phyloP scores from a whole-genome alignment of 2,113 vertebrate genomes.

The Taurulus bubalis region DNA sequence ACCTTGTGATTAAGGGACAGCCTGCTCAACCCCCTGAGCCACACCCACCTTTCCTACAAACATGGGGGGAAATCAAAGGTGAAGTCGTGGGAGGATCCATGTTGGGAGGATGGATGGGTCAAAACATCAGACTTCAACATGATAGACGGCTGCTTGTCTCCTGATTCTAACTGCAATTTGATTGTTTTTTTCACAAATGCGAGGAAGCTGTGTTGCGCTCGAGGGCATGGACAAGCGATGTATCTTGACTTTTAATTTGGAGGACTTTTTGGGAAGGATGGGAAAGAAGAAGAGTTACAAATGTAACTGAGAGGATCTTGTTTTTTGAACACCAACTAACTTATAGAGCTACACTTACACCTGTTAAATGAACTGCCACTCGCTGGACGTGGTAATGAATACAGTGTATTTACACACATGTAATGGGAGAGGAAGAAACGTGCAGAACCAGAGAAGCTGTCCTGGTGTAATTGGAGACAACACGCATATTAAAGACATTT shows the following conservation, averaged over 20 bases:
- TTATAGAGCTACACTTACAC: neutral
- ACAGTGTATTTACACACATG: neutral
- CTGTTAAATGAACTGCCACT: neutral
- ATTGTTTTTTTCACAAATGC: no score
- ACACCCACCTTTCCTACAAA: neutral
- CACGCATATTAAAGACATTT: constrained; percentile 8
- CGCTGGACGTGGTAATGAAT: neutral
- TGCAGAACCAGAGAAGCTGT: constrained; percentile 1
- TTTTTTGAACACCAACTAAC: neutral
- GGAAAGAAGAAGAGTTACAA: neutral
- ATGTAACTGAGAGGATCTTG: neutral
- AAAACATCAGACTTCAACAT: neutral
- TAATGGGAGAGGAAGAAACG: neutral
- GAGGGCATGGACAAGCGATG: neutral
- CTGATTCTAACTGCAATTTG: no score
- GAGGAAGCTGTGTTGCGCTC: no score
- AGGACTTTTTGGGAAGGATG: neutral
- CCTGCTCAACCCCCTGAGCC: neutral
- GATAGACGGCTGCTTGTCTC: no score
- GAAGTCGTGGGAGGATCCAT: neutral
- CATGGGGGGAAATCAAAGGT: neutral
- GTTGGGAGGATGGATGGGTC: neutral
- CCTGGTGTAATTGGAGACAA: neutral
- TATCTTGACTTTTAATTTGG: neutral
- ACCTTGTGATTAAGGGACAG: neutral